Conservation (phyloP, 2,888 invertebrate species). For the Mechanitis messenoides region DNA sequence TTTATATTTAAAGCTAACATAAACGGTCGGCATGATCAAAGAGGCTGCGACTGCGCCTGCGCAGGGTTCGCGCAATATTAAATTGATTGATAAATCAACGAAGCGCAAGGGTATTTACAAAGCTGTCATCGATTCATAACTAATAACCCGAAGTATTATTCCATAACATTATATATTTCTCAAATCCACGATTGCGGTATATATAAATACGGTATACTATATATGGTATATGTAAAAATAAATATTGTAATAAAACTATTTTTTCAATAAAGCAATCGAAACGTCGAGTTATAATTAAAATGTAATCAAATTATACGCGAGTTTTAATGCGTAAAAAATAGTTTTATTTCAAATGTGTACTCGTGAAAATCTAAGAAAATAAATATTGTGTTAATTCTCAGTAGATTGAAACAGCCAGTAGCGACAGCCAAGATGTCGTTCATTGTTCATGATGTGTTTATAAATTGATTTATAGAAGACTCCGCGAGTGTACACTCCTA, state of each 20-base stretch:
- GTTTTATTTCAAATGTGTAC: no score
- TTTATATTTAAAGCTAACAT: constrained; percentile 1
- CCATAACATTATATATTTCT: constrained; percentile 15
- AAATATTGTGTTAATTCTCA: constrained; percentile 6
- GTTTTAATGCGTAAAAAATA: no score
- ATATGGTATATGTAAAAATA: no score
- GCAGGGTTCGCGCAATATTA: constrained; percentile 26
- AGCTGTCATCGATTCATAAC: not conserved
- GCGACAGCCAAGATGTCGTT: not conserved
- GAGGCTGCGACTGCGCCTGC: constrained; percentile 13
- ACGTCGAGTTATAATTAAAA: no score
- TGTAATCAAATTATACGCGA: no score
- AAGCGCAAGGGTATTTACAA: constrained; percentile 3
- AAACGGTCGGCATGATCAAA: constrained; percentile 4
- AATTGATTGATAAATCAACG: constrained; percentile 49
- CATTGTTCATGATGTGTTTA: constrained; percentile 28
- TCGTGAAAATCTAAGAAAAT: no score
- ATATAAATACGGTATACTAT: no score
- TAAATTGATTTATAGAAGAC: constrained; percentile 49
- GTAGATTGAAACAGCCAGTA: constrained; percentile 1
- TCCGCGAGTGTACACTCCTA: constrained; percentile 46
- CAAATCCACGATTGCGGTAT: not conserved
- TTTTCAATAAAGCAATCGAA: no score
- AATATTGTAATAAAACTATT: no score
- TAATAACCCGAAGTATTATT: not conserved